Evolutionary conservation across 2,888 invertebrate genomes (phyloP).

Genomic region (Myopa testacea): DNA sequence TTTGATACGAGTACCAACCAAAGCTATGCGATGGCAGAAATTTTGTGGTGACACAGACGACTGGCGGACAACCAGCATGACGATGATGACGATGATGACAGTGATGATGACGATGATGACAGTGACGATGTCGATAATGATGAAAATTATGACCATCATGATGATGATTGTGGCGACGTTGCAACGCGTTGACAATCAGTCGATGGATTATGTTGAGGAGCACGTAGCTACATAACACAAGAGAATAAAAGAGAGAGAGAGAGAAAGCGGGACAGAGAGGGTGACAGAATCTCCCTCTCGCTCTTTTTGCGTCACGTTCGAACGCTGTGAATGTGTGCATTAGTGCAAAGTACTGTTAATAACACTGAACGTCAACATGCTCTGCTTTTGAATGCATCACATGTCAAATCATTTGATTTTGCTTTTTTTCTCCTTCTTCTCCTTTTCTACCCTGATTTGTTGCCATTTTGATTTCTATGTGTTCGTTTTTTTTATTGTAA

Average conservation of each 20-base stretch:
- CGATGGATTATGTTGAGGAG: background rate
- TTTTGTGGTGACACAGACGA: background rate
- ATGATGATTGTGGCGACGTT: background rate
- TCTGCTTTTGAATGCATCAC: slow-evolving; percentile 14
- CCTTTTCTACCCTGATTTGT: background rate
- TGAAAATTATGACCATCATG: background rate
- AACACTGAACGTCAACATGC: slow-evolving; percentile 22
- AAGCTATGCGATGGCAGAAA: background rate
- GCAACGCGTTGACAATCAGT: slow-evolving; percentile 17
- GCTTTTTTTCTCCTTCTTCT: background rate
- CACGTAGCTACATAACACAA: background rate
- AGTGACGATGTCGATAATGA: background rate
- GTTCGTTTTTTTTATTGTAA: background rate
- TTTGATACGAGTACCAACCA: background rate
- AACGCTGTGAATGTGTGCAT: slow-evolving; percentile 31
- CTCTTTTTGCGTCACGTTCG: slow-evolving; percentile 20
- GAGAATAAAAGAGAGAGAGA: background rate
- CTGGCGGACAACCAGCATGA: background rate
- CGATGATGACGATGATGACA: background rate
- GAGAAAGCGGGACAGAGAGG: background rate
- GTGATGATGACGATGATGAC: background rate
- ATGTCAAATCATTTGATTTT: background rate
- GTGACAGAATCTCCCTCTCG: background rate
- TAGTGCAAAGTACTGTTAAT: slow-evolving; percentile 28
- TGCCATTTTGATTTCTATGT: background rate